Evolutionary conservation across 2,797 vertebrate species (phyloP), one percentile per base, ranked within the genome.

Genomic region (Hydrocynus forskahlii): DNA sequence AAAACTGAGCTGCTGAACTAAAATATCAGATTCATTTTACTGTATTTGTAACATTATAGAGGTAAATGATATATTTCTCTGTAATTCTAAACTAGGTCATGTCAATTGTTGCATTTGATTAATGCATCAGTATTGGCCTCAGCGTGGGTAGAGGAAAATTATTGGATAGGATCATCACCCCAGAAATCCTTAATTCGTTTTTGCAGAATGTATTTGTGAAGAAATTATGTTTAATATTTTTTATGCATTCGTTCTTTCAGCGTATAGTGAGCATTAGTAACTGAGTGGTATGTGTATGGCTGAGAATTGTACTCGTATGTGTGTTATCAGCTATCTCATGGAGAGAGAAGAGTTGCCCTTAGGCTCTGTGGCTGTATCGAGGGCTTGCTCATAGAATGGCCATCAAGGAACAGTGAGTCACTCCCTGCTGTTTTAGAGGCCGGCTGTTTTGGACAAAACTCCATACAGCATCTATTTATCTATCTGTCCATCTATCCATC

Each of bases 331-430:
- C 57, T 14, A 29, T 48, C 63, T 69, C 72, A 68, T 48, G 38
- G 38, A 64, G 68, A n/a, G 29, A 21, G 43, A 13, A 71, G 57
- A 16, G 35, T 52, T 63, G 76, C 63, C 38, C 48, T 6, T 50
- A 25, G 76, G 48, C 21, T 55, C 8, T 54, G 10, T 35, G 25
- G 17, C 59, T 84, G 76, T 21, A 21, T 23, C 21, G 13, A 52
- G 66, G 48, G 43, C 29, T 45, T 13, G 71, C 48, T 81, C 17
- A 74, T 50, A 80, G 76, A 70, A 79, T 74, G 29, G 75, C 54
- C 50, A 45, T 71, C 76, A 73, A 19, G 60, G 70, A 81, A 57
- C 10, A 57, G 43, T 78, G 69, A 78, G 29, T 63, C 62, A 75
- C 59, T 21, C 55, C 66, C 43, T 54, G 38, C 64, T 40, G 35